Percentiles rank a stretch among this genome's conserved stretches.
Conservation (phyloP, 1,140 invertebrate species). For the Pentalonia nigronervosa region DNA sequence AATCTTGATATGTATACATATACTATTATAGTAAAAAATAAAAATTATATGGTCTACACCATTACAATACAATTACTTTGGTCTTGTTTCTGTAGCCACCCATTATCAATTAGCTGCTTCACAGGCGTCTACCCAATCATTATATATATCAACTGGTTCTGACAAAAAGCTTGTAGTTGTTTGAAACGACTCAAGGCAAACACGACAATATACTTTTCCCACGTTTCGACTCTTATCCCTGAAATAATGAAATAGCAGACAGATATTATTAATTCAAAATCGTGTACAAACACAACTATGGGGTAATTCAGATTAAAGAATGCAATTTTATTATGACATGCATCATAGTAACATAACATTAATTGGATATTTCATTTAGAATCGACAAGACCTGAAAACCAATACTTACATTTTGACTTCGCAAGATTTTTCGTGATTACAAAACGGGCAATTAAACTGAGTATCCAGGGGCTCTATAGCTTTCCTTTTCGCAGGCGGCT, state of each 20-base stretch:
- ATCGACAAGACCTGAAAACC: background rate
- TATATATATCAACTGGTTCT: conserved; percentile 98
- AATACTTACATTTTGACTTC: conserved; percentile 98
- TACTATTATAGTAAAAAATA: too few relatives aligned
- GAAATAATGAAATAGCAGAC: conserved; percentile 63
- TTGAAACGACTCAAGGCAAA: conserved; percentile 97
- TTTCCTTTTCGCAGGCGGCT: conserved; percentile 94
- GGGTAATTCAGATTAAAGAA: too few relatives aligned
- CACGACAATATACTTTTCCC: conserved; percentile 90
- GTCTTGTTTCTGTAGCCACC: background rate
- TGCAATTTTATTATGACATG: background rate
- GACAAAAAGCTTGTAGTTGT: conserved; percentile 95
- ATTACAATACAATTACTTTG: background rate
- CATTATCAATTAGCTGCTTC: conserved; percentile 81
- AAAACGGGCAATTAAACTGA: conserved; percentile 99
- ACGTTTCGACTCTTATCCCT: conserved; percentile 94
- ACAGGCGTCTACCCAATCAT: conserved; percentile 99
- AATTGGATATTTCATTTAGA: background rate
- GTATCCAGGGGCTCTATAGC: conserved; percentile 92
- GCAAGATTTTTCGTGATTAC: conserved; percentile 99
- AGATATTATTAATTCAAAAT: background rate
- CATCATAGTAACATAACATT: background rate
- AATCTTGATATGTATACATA: too few relatives aligned
- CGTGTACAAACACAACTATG: background rate
- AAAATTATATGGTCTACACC: too few relatives aligned